Conservation (phyloP, 2,888 invertebrate species). For the Lobophora halterata region DNA sequence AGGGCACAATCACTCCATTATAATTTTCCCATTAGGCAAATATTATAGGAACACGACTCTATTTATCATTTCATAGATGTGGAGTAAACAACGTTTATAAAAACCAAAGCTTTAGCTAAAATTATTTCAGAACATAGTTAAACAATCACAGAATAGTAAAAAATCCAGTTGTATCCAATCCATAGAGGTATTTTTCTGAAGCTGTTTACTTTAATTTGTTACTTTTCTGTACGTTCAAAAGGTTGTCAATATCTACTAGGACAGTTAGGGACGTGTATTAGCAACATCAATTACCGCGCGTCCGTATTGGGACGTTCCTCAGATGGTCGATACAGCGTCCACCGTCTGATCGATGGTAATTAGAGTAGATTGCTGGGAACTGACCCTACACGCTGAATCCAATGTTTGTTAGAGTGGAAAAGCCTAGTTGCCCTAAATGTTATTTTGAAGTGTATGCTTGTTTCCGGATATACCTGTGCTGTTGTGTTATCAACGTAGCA, state of each 20-base stretch:
- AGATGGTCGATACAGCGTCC: constrained; percentile 46
- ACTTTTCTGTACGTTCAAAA: too few relatives aligned
- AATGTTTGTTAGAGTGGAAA: too few relatives aligned
- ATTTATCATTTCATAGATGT: not conserved
- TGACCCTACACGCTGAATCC: constrained; percentile 14
- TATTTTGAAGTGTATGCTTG: too few relatives aligned
- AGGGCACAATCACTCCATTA: constrained; percentile 14
- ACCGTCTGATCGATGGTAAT: constrained; percentile 61
- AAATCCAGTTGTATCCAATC: too few relatives aligned
- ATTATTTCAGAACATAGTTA: too few relatives aligned
- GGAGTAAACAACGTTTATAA: not conserved
- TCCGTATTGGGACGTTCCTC: constrained; percentile 38
- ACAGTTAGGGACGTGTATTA: constrained; percentile 46
- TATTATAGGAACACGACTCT: constrained; percentile 2
- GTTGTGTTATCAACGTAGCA: too few relatives aligned
- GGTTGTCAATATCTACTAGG: constrained; percentile 10
- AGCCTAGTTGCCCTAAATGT: too few relatives aligned
- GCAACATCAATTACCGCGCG: constrained; percentile 48
- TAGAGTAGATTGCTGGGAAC: constrained; percentile 45
- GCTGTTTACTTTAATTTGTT: too few relatives aligned
- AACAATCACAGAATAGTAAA: too few relatives aligned
- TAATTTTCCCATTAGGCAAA: constrained; percentile 9
- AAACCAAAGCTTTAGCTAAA: too few relatives aligned
- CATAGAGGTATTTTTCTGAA: too few relatives aligned
- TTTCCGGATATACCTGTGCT: too few relatives aligned